Base-by-base conservation (phyloP, 2,797 vertebrate genomes). In the Podargus strigoides region DNA sequence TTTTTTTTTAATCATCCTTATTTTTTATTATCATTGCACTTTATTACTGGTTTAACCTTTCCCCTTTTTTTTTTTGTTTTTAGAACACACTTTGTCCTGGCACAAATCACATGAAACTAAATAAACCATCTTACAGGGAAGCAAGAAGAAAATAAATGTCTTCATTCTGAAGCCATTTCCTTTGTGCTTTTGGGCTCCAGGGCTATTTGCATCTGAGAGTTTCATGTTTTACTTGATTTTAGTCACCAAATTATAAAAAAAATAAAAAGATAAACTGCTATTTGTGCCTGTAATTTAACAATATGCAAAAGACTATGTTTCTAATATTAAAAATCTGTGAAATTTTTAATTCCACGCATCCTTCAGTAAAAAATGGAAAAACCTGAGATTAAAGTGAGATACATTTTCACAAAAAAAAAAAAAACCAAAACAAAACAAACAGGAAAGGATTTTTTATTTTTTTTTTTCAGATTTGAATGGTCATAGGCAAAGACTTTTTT, bases 61-160 rank as follows among this genome's bases (percentile, higher is more conserved):
- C 76, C 75, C 73, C 46, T 80, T 58, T 86, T 82, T 84, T 81
- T 56, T 87, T 81, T 84, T 82, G 62, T 94, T 94, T 77, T 36
- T 24, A 75, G 66, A 91, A 91, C 81, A 39, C 68, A 53, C 70
- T 94, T 93, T 87, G 82, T 77, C 69, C 94, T 80, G 87, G 73
- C 80, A 92, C 79, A 94, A 92, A 92, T 72, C 90, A 83, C 74
- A 60, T 39, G 82, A 69, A 94, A 84, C 90, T 93, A 90, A 93
- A 94, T 79, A 92, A 91, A 93, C 62, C 52, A 15, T 10, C 52
- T 67, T 89, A 73, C 52, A 58, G n/a, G 74, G 64, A 75, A 90
- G 59, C 77, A 91, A 92, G 90, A 81, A 92, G 89, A 89, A 94
- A 97, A 93, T 42, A 91, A 74, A 93, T 62, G 75, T 62, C 74